These are phyloP conservation scores for Daubentonia madagascariensis DNA, from an alignment of 2,113 vertebrate species.

Conservation along the genomic window DNA sequence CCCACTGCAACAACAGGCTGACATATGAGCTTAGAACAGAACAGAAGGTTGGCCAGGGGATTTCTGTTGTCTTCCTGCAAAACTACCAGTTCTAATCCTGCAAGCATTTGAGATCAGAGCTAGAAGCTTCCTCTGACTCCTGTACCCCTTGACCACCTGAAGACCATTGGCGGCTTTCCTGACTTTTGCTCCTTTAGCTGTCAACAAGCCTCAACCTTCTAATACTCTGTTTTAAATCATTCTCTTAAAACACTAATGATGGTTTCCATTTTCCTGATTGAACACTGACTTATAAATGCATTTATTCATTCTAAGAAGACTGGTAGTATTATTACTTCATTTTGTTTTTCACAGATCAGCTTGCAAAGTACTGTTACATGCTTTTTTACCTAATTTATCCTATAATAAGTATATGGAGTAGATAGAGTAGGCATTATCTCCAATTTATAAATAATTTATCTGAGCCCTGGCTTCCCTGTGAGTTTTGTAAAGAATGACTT, in stretches of 20 bases:
- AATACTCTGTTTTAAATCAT: neutral
- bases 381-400: neutral
- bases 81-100: fast-evolving
- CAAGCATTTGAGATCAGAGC: neutral
- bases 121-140: neutral
- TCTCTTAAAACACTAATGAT: neutral
- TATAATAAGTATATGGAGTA: neutral
- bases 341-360: neutral
- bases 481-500: neutral
- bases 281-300: neutral
- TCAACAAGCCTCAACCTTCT: neutral
- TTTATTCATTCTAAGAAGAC: neutral
- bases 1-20: neutral
- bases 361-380: neutral
- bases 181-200: neutral
- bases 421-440: neutral
- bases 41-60: neutral
- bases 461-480: neutral
- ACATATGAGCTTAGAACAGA: neutral
- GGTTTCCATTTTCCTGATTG: neutral
- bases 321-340: neutral
- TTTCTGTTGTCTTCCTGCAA: neutral
- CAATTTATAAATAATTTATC: neutral
- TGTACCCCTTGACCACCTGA: neutral
- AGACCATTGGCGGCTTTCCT: neutral